Evolutionary conservation across 2,797 vertebrate genomes (phyloP), one percentile per base, ranked within the genome.

Genomic region (Myotis planiceps): DNA sequence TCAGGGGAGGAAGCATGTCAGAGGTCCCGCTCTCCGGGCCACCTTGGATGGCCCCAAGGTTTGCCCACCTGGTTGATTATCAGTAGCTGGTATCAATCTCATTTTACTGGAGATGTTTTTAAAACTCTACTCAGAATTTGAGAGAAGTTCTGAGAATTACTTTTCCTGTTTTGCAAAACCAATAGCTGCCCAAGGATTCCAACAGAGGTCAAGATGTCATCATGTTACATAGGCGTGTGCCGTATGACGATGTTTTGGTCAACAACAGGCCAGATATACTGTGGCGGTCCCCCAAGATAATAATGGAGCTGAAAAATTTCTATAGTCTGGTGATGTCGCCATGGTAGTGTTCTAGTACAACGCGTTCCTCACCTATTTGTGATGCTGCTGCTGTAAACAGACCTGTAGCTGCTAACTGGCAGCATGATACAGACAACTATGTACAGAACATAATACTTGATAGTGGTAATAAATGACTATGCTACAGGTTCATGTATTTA

Each of bases 11-110:
- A 3, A 34, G 74, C 0, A 0, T 4, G 7, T 5, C 29, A 19
- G 12, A 0, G 19, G 16, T 21, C 32, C 16, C 6, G 7, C 21
- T 16, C 23, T 34, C n/a, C 4, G 0, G 16, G 32, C 16, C 21
- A 0, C 42, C 0, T 37, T 45, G 58, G 69, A 23, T 21, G 58
- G 32, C 15, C 9, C 18, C 45, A 10, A 0, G 14, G 60, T 84
- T 42, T 25, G 37, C 12, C 45, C 25, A 71, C 21, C 37, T 66
- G 27, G n/a, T 72, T 39, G 34, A 8, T 85, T 63, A 21, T 29
- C 84, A 19, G 7, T 21, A 71, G 60, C 27, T 51, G 51, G 9
- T 15, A 3, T 19, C 53, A 10, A 0, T 32, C 2, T 37, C 37
- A 14, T 84, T 71, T 42, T 27, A 2, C 3, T 45, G 25, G 49